phyloP scores from a whole-genome alignment of 2,888 invertebrate genomes.

The Proisotoma minuta region DNA sequence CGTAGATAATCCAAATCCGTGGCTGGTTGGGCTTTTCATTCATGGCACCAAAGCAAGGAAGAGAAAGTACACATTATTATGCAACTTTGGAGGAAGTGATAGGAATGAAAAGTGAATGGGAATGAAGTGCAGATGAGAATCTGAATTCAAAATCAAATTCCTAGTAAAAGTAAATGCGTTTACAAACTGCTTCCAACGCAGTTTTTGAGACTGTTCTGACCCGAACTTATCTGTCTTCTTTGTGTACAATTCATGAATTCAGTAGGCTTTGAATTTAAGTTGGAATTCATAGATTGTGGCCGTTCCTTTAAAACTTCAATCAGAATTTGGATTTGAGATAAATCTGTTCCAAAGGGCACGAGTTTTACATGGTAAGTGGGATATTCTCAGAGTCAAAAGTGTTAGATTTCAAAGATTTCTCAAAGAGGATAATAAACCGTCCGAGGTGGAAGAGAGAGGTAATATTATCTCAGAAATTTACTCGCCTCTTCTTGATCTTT shows the following conservation, averaged over 20 bases:
- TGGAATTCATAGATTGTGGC: too few relatives aligned
- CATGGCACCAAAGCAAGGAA: not conserved
- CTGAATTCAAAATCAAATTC: not conserved
- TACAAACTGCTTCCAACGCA: not conserved
- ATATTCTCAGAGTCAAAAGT: not conserved
- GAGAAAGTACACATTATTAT: too few relatives aligned
- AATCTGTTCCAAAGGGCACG: too few relatives aligned
- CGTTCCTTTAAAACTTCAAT: too few relatives aligned
- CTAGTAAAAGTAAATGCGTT: too few relatives aligned
- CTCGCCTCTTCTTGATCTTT: not conserved
- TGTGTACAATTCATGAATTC: not conserved
- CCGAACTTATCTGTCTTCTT: not conserved
- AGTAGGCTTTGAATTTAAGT: too few relatives aligned
- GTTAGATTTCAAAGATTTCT: conserved; percentile 7
- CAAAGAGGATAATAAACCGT: conserved; percentile 11
- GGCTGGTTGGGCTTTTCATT: not conserved
- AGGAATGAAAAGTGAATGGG: not conserved
- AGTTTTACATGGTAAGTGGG: not conserved
- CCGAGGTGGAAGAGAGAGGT: not conserved
- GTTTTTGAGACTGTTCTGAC: not conserved
- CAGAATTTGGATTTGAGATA: too few relatives aligned
- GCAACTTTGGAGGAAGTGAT: too few relatives aligned
- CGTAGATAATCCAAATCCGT: not conserved
- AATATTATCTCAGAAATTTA: not conserved
- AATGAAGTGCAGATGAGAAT: not conserved